Evolutionary conservation across 2,113 vertebrate species (phyloP), one percentile per base, ranked within the genome.

Genomic region (Prietella phreatophila): DNA sequence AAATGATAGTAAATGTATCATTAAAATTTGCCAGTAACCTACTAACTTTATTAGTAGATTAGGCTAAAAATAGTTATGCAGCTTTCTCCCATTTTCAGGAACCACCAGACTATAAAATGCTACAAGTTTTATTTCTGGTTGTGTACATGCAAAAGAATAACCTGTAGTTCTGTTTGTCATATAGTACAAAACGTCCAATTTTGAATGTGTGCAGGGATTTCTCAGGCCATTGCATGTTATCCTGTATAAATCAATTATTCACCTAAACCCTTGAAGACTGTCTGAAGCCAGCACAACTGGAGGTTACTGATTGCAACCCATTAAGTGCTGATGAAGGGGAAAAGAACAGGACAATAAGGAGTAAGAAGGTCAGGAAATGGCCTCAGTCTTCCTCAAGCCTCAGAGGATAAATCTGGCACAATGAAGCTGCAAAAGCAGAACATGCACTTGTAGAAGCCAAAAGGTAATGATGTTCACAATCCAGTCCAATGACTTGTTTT

Each of bases 351-450:
- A 89, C 88, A 91, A 91, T 88, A 75, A 71, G 78, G 78, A 58
- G 83, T 81, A 89, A 69, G 81, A 86, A 88, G 86, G 86, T 58
- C 86, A 91, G 90, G 90, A 91, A 91, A 89, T 67, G 79, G 42
- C 53, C 53, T 88, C 65, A 71, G 83, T 86, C 89, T 82, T 89
- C 88, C 86, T 63, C 79, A 84, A 39, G 67, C 82, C 85, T 86
- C 65, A 79, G 86, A 56, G 84, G 86, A 90, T 87, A 84, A 84
- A 88, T 67, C 50, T 79, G 82, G 60, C 82, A 80, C 27, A 25
- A 19, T 63, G 33, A 83, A 79, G 47, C 33, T 53, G 47, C 47
- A 63, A 71, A 73, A 88, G 84, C 82, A 76, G 82, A 82, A 69
- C 84, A 82, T 53, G 83, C 53, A 39, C 55, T 17, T 61, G 25